Evolutionary conservation across 2,888 invertebrate species (phyloP), one percentile per base, ranked within the genome.

Genomic region (Ochlodes sylvanus): DNA sequence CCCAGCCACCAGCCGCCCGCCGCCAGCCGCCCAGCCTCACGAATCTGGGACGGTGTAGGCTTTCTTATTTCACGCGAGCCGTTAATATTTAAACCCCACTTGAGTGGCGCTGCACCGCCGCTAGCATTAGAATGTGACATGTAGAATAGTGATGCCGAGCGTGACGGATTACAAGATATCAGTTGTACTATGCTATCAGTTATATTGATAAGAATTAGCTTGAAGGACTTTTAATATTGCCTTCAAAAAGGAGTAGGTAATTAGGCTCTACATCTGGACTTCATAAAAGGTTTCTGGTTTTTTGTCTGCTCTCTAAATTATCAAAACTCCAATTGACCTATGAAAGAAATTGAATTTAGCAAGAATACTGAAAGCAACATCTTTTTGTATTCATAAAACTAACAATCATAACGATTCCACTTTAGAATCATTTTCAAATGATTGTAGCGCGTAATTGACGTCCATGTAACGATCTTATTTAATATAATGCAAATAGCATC

Each of bases 71-170:
- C 21, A 60, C 27, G 27, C 50, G 14, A 50, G 50, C 19, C 32
- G 47, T 62, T 19, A 50, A 62, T 62, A 62, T 47, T 62, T 47
- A 62, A 61, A 62, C 10, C 38, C 14, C 34, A 19, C 61, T 62
- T 19, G 7, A 50, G 15, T 27, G 32, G n/a, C 10, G 17, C 10
- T n/a, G 10, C 38, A 38, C 3, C 12, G 32, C 55, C 27, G 32
- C 55, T 34, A 15, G 15, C 10, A 10, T 10, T 3, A 38, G 10
- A n/a, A n/a, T n/a, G n/a, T n/a, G n/a, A n/a, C 2, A 9, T 9
- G 38, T 12, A 10, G 38, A 10, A 38, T 12, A 38, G 10, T 38
- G 9, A 34, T 34, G 34, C 7, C 34, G 1, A 38, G 38, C 12
- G 3, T 38, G 10, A 38, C 5, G 5, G 5, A 4, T 27, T 27